phyloP scores from a whole-genome alignment of 2,113 vertebrate species.

The Callocephalon fimbriatum region DNA sequence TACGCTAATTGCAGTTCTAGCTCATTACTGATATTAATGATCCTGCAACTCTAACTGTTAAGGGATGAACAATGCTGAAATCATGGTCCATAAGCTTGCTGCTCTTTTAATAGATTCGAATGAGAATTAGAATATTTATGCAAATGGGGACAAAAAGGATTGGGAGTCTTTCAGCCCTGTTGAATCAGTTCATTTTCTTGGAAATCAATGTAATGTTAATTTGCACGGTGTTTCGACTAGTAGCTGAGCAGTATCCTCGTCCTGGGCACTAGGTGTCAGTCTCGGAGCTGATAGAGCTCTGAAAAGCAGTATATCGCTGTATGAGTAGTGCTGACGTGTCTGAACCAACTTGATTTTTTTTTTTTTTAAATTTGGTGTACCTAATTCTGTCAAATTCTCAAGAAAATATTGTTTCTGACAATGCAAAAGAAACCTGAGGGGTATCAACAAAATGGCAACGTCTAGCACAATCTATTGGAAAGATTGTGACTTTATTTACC shows the following conservation, averaged over 20 bases:
- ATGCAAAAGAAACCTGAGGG: not conserved
- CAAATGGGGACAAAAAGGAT: conserved; percentile 30
- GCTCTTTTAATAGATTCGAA: conserved; percentile 64
- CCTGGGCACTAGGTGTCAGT: conserved; percentile 63
- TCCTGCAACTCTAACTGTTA: conserved; percentile 60
- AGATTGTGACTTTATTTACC: not conserved
- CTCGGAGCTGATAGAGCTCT: conserved; percentile 32
- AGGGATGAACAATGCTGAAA: conserved; percentile 67
- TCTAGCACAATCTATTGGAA: not conserved
- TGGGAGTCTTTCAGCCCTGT: conserved; percentile 18
- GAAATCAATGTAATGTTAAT: not conserved
- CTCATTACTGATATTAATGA: conserved; percentile 80
- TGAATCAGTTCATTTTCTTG: conserved; percentile 53
- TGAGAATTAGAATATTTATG: conserved; percentile 61
- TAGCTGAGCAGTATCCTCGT: not conserved
- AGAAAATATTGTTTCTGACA: not conserved
- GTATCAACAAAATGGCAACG: not conserved
- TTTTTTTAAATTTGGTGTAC: not conserved
- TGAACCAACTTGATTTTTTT: not conserved
- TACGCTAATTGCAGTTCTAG: conserved; percentile 68
- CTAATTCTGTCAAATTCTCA: not conserved
- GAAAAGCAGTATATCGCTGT: not conserved
- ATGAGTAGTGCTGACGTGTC: not conserved
- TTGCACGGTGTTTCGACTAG: not conserved
- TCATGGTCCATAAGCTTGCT: conserved; percentile 52